Evolutionary conservation across 2,888 invertebrate species (phyloP), one percentile per base, ranked within the genome.

Genomic region (Mechanitis mazaeus): DNA sequence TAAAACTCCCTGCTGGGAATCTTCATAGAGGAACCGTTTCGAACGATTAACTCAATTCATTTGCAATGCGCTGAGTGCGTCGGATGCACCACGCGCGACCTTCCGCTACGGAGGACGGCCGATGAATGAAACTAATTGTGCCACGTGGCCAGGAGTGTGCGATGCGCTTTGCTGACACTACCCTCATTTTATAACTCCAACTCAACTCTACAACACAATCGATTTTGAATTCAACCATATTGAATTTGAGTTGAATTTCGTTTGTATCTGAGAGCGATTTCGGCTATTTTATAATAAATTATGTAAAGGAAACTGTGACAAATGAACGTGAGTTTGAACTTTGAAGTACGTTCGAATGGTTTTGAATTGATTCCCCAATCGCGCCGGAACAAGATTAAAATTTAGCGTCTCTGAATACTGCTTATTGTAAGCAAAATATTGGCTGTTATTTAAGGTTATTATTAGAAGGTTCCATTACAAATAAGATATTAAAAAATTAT

Each of bases 41-140:
- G 71, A 77, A 76, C 82, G 84, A 84, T 86, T 84, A 84, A 80
- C 80, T 79, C 78, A 79, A 85, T 87, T 83, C 80, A 81, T 79
- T 80, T 76, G 73, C 77, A 83, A 70, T 78, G 75, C 65, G 67
- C 66, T 66, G 69, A 79, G 79, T 80, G 79, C 70, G 75, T 75
- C 76, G 80, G 75, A 72, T 70, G 71, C 68, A 68, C 61, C 72
- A 75, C 71, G 64, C 60, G 66, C 71, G 66, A 72, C 73, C 73
- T 73, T 72, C 74, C 75, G 72, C 69, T 72, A 68, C 68, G 71
- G 69, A 70, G 71, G 72, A 73, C 72, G 70, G 59, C 64, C 71
- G 71, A 72, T 82, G 83, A 87, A 85, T 84, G 81, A 80, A 75
- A 79, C 86, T 88, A 87, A 88, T 87, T 85, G 85, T 77, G 76